Conservation (phyloP, 2,113 vertebrate species). For the Pomatorhinus ruficollis region DNA sequence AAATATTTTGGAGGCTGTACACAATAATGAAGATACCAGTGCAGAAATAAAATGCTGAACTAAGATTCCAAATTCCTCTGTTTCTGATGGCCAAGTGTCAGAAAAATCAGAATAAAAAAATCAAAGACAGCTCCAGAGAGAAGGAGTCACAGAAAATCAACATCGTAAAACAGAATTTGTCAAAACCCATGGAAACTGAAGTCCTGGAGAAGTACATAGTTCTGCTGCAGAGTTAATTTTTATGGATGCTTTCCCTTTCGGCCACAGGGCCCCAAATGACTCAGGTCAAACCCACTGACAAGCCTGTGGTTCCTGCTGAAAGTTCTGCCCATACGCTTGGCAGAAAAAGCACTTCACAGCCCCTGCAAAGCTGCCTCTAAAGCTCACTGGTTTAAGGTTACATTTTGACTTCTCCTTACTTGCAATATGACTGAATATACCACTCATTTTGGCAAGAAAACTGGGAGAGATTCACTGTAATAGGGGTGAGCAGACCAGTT, state of each 20-base stretch:
- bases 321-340: not conserved
- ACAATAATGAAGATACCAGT: not conserved
- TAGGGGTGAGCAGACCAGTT: not conserved
- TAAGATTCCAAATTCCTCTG: not conserved
- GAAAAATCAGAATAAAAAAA: not conserved
- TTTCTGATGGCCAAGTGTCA: not conserved
- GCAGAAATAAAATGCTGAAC: not conserved
- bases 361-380: not conserved
- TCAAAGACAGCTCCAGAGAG: not conserved
- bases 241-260: not conserved
- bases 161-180: not conserved
- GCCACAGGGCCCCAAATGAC: not conserved
- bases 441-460: constrained; percentile 14
- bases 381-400: constrained; percentile 28
- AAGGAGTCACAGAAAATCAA: not conserved
- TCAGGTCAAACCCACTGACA: not conserved
- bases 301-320: not conserved
- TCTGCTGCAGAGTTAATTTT: not conserved
- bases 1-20: not conserved
- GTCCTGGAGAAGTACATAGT: not conserved
- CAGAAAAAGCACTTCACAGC: not conserved
- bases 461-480: not conserved
- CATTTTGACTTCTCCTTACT: not conserved
- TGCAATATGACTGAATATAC: not conserved
- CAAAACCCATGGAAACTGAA: not conserved